Conservation (phyloP, 2,797 vertebrate species). For the Amphiprion clarkii region DNA sequence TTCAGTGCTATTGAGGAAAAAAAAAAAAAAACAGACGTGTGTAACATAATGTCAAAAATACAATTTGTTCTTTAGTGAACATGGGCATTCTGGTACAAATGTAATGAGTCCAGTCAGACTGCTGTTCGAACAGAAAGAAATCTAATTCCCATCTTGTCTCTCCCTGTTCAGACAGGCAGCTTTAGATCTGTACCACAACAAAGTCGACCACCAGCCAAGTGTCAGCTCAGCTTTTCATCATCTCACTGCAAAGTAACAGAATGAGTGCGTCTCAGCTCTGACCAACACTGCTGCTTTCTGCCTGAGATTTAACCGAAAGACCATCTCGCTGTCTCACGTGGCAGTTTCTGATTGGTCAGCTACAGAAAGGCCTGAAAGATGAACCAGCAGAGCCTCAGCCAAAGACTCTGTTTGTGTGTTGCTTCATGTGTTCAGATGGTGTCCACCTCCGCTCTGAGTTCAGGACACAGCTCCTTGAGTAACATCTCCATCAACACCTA, state of each 20-base stretch:
- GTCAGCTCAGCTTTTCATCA: slow-evolving; percentile 25
- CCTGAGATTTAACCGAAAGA: slow-evolving; percentile 37
- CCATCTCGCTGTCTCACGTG: slow-evolving; percentile 26
- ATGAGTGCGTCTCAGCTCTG: slow-evolving; percentile 18
- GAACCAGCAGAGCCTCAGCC: slow-evolving; percentile 9
- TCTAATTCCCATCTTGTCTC: slow-evolving; percentile 6
- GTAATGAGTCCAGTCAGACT: slow-evolving; percentile 7
- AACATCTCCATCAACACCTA: slow-evolving; percentile 97
- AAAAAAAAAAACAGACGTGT: slow-evolving; percentile 3
- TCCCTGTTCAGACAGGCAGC: slow-evolving; percentile 22
- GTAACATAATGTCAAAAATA: slow-evolving; percentile 37
- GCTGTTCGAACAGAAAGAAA: slow-evolving; percentile 27
- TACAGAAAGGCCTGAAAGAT: slow-evolving; percentile 59
- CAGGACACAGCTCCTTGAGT: slow-evolving; percentile 94
- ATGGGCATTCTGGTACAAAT: slow-evolving; percentile 12
- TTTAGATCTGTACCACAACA: slow-evolving; percentile 47
- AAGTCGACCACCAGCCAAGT: slow-evolving; percentile 34
- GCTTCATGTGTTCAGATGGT: slow-evolving; percentile 77
- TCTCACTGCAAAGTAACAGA: slow-evolving; percentile 46
- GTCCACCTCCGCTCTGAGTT: slow-evolving; percentile 90
- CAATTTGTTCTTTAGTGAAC: slow-evolving; percentile 51
- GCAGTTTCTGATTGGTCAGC: slow-evolving; percentile 68
- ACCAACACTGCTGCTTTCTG: slow-evolving; percentile 38
- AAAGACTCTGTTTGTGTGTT: slow-evolving; percentile 10
- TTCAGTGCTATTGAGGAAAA: slow-evolving; percentile 43